phyloP scores from a whole-genome alignment of 2,888 invertebrate genomes.

The Tetragnatha montana region DNA sequence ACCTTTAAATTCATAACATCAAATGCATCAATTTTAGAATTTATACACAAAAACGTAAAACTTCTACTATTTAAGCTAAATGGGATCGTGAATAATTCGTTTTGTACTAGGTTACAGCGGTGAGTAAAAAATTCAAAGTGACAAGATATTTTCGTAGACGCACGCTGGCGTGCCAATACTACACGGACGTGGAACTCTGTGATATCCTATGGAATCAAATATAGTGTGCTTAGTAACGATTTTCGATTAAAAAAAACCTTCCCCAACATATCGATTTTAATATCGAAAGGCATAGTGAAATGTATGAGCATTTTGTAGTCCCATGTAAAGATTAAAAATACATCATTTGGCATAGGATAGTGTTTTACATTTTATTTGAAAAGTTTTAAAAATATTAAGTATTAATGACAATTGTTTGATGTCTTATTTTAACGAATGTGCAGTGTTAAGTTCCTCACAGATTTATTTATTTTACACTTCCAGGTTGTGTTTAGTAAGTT shows the following conservation, averaged over 20 bases:
- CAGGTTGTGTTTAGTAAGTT: too few species aligned
- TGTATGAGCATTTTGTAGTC: background rate
- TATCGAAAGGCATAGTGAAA: background rate
- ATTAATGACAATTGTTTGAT: too few species aligned
- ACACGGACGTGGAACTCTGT: constrained; percentile 32
- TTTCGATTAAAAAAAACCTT: background rate
- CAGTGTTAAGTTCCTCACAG: too few species aligned
- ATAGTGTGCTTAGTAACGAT: constrained; percentile 2
- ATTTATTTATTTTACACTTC: too few species aligned
- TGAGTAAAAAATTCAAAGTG: constrained; percentile 46
- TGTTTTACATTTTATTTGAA: too few species aligned
- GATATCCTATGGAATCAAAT: constrained; percentile 36
- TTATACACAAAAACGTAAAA: too few species aligned
- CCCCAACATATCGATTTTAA: constrained; percentile 18
- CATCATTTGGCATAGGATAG: too few species aligned
- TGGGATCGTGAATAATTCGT: background rate
- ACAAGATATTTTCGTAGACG: constrained; percentile 39
- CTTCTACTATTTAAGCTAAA: background rate
- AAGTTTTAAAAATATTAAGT: too few species aligned
- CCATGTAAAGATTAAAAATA: background rate
- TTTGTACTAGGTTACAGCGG: background rate
- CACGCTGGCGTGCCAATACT: constrained; percentile 45
- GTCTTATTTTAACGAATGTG: too few species aligned
- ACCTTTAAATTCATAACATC: too few species aligned
- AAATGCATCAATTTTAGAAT: too few species aligned